These are phyloP conservation scores for Drosophila barbarae DNA, from an alignment of 2,888 invertebrate genomes.

Conservation along the genomic window DNA sequence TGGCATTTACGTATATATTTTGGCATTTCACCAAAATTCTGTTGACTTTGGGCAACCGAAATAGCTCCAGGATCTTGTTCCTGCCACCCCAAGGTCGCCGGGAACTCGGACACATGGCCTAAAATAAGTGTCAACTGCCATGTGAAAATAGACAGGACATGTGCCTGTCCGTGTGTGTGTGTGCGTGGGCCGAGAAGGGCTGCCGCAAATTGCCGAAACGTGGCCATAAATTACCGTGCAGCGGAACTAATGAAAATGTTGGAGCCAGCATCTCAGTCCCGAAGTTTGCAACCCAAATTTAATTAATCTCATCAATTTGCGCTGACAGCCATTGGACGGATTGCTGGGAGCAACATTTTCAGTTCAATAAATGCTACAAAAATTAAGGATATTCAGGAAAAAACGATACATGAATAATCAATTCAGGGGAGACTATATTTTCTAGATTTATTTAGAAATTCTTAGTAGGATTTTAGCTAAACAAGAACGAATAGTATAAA, in stretches of 20 bases:
- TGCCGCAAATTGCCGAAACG: slow-evolving; percentile 48
- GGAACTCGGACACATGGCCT: slow-evolving; percentile 29
- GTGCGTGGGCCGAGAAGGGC: slow-evolving; percentile 6
- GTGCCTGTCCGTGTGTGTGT: not conserved
- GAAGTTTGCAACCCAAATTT: slow-evolving; percentile 54
- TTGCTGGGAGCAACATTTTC: not conserved
- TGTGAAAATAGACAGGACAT: slow-evolving; percentile 40
- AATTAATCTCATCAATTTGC: slow-evolving; percentile 69
- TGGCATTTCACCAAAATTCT: slow-evolving; percentile 27
- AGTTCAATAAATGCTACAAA: not conserved
- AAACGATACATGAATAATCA: not conserved
- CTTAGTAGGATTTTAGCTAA: not conserved
- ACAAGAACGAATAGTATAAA: not conserved
- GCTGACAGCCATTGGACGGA: slow-evolving; percentile 52
- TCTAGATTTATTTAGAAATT: not conserved
- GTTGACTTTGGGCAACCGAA: slow-evolving; percentile 32
- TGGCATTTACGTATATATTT: slow-evolving; percentile 37
- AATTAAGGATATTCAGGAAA: not conserved
- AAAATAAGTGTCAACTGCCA: slow-evolving; percentile 58
- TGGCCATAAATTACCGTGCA: slow-evolving; percentile 59
- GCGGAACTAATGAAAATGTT: slow-evolving; percentile 59
- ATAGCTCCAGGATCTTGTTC: slow-evolving; percentile 31
- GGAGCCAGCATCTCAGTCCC: slow-evolving; percentile 6
- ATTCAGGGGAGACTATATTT: not conserved
- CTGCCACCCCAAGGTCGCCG: slow-evolving; percentile 18